Conservation (phyloP, 2,113 vertebrate genomes). For the Cyprinodon tularosa region DNA sequence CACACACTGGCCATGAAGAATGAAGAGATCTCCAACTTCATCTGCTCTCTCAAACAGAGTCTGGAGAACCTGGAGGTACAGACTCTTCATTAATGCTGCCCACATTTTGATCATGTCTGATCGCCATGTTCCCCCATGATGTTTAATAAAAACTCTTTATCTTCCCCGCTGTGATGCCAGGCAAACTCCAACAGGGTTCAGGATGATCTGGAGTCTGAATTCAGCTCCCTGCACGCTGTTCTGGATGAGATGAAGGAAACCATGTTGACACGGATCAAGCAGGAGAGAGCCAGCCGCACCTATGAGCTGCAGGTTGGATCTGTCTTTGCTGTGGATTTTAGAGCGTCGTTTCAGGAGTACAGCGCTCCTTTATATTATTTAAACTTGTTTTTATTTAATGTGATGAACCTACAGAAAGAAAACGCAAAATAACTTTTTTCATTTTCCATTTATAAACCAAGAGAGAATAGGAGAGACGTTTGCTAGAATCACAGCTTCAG, state of each 20-base stretch:
- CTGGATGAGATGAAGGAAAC: slow-evolving; percentile 91
- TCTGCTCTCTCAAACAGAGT: slow-evolving; percentile 90
- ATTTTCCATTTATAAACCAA: too few species aligned
- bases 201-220: slow-evolving; percentile 88
- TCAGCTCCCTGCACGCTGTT: slow-evolving; percentile 84
- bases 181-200: slow-evolving; percentile 86
- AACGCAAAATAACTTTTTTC: background rate
- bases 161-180: slow-evolving; percentile 53
- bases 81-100: background rate
- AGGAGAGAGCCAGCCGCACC: slow-evolving; percentile 89
- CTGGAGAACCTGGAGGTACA: slow-evolving; percentile 89
- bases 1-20: slow-evolving; percentile 92
- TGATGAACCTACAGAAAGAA: background rate
- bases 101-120: background rate
- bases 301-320: slow-evolving; percentile 88
- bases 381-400: background rate
- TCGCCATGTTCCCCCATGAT: too few species aligned
- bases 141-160: too few species aligned
- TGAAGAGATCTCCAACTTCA: slow-evolving; percentile 94
- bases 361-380: background rate
- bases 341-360: background rate
- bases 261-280: slow-evolving; percentile 94
- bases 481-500: background rate
- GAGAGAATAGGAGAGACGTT: too few species aligned
- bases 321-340: background rate